Base-by-base conservation (phyloP, 2,113 vertebrate species). In the Hyperopisus bebe region DNA sequence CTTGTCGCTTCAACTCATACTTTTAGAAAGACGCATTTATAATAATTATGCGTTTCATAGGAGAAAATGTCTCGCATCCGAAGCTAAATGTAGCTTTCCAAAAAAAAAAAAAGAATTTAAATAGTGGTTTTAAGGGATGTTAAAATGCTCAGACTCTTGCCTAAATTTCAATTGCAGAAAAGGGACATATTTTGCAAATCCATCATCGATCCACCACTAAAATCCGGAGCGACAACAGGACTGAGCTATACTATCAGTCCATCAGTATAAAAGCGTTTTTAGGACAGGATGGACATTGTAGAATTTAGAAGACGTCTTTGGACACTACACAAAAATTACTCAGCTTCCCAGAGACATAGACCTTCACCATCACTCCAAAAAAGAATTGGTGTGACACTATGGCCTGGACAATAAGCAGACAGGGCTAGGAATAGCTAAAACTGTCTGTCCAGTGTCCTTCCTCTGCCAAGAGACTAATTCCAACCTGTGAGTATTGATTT, bases 381-480 rank as follows among this genome's bases (percentile, higher is more conserved):
- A 94, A 70, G 3, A 74, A 90, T 92, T 87, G 13, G 55, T 35
- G 53, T 90, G 90, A 86, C 86, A 24, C 15, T 91, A 90, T 88
- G 62, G 88, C 31, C 88, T 90, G 89, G 93, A 95, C 46, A 88
- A 92, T 94, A 94, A 93, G 50, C 93, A 94, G 93, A 91, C 91
- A 13, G 70, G 42, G 19, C 24, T 84, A n/a, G 10, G 21, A 92
- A 91, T 8, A 13, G 80, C 92, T 2, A 55, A 24, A 46, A 31
- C 53, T 21, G 87, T 27, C 55, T 83, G 21, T 88, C 82, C 46
- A n/a, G 51, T 50, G 90, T 48, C 55, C 55, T 4, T 88, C 82
- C n/a, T 13, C 51, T 84, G 88, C 85, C 88, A 91, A 83, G 44
- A 86, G 47, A 77, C 51, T 86, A 80, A 47, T 47, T 90, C 47